Conservation (phyloP, 2,113 vertebrate genomes). For the Mixornis gularis region DNA sequence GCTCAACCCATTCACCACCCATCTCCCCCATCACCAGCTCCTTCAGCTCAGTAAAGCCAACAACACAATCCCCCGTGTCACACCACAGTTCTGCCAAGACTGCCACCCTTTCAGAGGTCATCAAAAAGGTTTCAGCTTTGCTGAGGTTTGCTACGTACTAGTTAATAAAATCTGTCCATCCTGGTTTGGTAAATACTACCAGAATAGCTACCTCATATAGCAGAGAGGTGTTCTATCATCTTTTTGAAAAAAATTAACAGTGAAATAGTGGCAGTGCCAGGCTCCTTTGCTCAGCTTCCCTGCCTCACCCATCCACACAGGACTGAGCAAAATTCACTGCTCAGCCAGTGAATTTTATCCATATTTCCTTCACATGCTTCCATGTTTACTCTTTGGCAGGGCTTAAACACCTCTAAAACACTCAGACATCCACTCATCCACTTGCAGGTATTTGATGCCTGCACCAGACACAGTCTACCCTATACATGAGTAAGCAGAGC, state of each 20-base stretch:
- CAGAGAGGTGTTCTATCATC: neutral
- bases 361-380: neutral
- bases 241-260: neutral
- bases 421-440: neutral
- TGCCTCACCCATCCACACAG: neutral
- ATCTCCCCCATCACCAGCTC: neutral
- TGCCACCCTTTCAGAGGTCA: neutral
- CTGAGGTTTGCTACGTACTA: neutral
- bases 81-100: fast-evolving
- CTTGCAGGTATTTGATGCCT: neutral
- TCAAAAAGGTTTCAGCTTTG: neutral
- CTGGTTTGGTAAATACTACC: neutral
- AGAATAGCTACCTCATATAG: neutral
- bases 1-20: neutral
- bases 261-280: neutral
- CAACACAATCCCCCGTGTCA: fast-evolving
- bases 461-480: neutral
- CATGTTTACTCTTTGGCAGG: neutral
- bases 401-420: neutral
- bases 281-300: neutral
- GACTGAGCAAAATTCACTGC: neutral
- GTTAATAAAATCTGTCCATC: neutral
- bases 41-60: neutral
- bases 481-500: neutral
- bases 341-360: neutral